Conservation (phyloP, 2,888 invertebrate genomes). For the Heliconius erato region DNA sequence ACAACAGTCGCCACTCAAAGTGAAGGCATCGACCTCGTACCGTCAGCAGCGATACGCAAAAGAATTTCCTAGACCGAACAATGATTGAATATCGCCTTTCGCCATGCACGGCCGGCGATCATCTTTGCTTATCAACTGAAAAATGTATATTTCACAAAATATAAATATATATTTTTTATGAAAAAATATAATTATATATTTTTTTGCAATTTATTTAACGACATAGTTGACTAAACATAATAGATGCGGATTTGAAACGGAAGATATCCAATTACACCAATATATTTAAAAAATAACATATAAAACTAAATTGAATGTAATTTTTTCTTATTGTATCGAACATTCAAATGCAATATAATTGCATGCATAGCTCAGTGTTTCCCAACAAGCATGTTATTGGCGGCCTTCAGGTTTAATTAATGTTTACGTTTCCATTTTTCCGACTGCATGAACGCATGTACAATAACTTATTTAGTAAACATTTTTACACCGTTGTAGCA, state of each 20-base stretch:
- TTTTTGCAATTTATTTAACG: too few relatives aligned
- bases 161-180: too few relatives aligned
- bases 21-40: constrained; percentile 51
- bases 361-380: background rate
- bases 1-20: constrained; percentile 30
- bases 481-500: background rate
- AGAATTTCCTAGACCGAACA: constrained; percentile 45
- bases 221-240: background rate
- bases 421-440: constrained; percentile 16
- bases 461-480: constrained; percentile 14
- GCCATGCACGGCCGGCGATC: constrained; percentile 42
- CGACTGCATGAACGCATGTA: constrained; percentile 8
- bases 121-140: constrained; percentile 9
- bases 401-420: constrained; percentile 19
- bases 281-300: background rate
- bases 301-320: background rate
- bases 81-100: constrained; percentile 47
- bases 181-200: too few relatives aligned
- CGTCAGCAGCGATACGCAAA: constrained; percentile 47
- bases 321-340: background rate
- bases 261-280: background rate
- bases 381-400: constrained; percentile 13
- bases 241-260: background rate
- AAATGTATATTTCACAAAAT: too few relatives aligned
- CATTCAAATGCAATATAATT: background rate